Evolutionary conservation across 2,797 vertebrate genomes (phyloP), one percentile per base, ranked within the genome.

Genomic region (Botia kubotai): DNA sequence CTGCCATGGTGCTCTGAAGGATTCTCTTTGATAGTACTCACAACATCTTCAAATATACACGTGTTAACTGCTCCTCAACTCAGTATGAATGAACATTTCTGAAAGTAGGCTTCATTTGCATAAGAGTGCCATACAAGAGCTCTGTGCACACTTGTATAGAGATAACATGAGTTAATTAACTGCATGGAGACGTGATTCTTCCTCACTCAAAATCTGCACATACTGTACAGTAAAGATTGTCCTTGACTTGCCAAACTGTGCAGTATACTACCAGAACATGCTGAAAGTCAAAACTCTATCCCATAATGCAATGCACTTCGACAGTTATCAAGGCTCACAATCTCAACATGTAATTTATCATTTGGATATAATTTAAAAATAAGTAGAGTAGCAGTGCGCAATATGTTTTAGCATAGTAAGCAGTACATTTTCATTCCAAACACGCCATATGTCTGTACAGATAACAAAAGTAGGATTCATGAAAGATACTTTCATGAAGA

Each of bases 61-160:
- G 68, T 36, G 5, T 60, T 14, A 81, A 79, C 63, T 58, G 21
- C 23, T 68, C 62, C 43, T 80, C 46, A 17, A 14, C 65, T 71
- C 48, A 43, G 75, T 69, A 77, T 86, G 78, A 86, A 83, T 87
- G 81, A 82, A 75, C 21, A 72, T 78, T 85, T 83, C 68, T 66
- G 55, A 81, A 86, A 88, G 58, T 85, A 75, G 79, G 78, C 58
- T 78, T 81, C 75, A 86, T 85, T 85, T 87, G 80, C 82, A 86
- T 83, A 60, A 72, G 26, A 67, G 48, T 33, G 33, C 33, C 23
- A 33, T 57, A 73, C 63, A 48, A 70, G 62, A 83, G 72, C 70
- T 71, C 83, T 77, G 3, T 26, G 52, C 2, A n/a, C 33, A 33
- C 33, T 33, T 33, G 33, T 33, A 50, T 21, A 13, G 48, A 65